phyloP scores from a whole-genome alignment of 2,797 vertebrate species.

The Triplophysa yarkandensis region DNA sequence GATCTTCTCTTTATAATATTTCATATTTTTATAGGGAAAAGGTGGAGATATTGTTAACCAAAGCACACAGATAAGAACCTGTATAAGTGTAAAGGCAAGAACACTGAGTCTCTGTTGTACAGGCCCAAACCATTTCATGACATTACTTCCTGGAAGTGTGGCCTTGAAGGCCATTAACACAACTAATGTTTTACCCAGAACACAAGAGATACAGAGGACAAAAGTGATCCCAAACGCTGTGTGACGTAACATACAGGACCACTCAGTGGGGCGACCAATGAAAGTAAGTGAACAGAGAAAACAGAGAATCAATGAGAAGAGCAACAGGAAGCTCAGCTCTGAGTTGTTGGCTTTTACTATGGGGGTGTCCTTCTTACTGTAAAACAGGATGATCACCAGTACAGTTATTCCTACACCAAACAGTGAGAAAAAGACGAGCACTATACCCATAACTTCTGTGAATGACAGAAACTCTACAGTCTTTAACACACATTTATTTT shows the following conservation, averaged over 20 bases:
- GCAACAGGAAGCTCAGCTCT: conserved; percentile 1
- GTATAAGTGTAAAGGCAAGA: background rate
- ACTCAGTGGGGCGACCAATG: background rate
- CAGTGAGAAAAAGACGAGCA: conserved; percentile 65
- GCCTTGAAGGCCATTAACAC: conserved; percentile 2
- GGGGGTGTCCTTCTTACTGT: no score
- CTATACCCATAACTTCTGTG: conserved; percentile 62
- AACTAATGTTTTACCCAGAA: background rate
- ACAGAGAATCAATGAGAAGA: background rate
- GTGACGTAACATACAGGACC: conserved; percentile 3
- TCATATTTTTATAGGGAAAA: conserved; percentile 54
- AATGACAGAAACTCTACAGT: conserved; percentile 55
- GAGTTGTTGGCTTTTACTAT: conserved; percentile 59
- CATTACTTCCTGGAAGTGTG: background rate
- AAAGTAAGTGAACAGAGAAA: conserved; percentile 6
- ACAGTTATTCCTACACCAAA: no score
- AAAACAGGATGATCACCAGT: no score
- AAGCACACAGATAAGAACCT: conserved; percentile 51
- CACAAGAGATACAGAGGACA: conserved; percentile 3
- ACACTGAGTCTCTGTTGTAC: background rate
- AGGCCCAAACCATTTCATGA: conserved; percentile 7
- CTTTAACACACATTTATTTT: background rate
- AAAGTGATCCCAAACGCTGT: conserved; percentile 2
- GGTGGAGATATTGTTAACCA: conserved; percentile 57
- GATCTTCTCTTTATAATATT: no score